Evolutionary conservation across 2,797 vertebrate species (phyloP), one percentile per base, ranked within the genome.

Genomic region (Astyanax mexicanus): DNA sequence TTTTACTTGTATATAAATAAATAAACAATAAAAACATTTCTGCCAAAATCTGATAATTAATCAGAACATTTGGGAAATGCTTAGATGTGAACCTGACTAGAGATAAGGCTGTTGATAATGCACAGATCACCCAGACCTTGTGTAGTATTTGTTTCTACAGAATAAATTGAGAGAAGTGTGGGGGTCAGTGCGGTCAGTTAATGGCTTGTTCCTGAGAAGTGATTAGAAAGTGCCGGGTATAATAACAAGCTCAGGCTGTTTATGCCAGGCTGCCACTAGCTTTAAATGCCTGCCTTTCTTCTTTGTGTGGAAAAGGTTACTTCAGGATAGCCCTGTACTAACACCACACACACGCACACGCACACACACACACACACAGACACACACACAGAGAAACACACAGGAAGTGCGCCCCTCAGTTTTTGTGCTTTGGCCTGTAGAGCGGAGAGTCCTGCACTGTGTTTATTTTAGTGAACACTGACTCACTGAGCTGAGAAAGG

Each of bases 381-480:
- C 49, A 37, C 42, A 25, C 21, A n/a, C 12, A 47, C 47, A 55
- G 52, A 57, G 40, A 38, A 29, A 69, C 6, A 25, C 5, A 49
- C 12, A 80, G 78, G 52, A 60, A 71, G 32, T 15, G 13, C 6
- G 6, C 19, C 19, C 27, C 44, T 52, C 21, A 23, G 10, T 25
- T 19, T 64, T 9, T 6, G 23, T 35, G 52, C 57, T 17, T 1
- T 45, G 27, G 19, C 51, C 29, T 6, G 4, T 27, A 52, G 11
- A 19, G 17, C n/a, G 15, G 32, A 32, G 5, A 32, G 29, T 32
- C 29, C 5, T 17, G n/a, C 37, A 21, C 27, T 76, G 62, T 76
- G 62, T 72, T 72, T 76, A 69, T 47, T n/a, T 32, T 57, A 11
- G 55, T 15, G 17, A 6, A 62, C 69, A 69, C 6, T 73, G 49